phyloP scores from a whole-genome alignment of 2,113 vertebrate genomes.

The Oreocharis arfaki region DNA sequence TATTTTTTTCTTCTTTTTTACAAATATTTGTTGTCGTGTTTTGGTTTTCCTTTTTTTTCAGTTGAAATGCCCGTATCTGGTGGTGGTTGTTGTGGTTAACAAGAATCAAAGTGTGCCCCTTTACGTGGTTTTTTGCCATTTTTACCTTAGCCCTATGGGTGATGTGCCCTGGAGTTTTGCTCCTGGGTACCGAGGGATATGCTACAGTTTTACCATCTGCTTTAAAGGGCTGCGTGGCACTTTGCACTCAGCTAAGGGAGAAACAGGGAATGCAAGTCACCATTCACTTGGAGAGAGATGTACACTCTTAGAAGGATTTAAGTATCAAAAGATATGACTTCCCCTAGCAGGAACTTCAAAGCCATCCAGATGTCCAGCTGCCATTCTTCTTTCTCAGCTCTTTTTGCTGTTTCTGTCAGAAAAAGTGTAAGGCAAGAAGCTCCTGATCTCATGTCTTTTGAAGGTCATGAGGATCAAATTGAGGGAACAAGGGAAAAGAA shows the following conservation, averaged over 20 bases:
- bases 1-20: background rate
- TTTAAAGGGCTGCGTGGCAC: background rate
- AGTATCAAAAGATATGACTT: background rate
- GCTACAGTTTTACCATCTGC: background rate
- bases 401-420: background rate
- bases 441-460: background rate
- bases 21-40: background rate
- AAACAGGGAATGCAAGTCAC: background rate
- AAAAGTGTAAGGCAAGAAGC: background rate
- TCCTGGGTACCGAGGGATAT: background rate
- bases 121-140: background rate
- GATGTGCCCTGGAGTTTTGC: background rate
- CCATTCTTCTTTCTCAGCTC: background rate
- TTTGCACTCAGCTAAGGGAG: background rate
- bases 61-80: background rate
- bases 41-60: background rate
- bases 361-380: background rate
- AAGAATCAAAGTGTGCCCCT: background rate
- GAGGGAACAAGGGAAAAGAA: background rate
- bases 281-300: background rate
- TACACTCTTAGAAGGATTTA: background rate
- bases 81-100: background rate
- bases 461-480: background rate
- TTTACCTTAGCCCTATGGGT: background rate
- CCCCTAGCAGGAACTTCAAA: background rate